phyloP scores from a whole-genome alignment of 1,140 invertebrate species.

The Saxidomus purpurata region DNA sequence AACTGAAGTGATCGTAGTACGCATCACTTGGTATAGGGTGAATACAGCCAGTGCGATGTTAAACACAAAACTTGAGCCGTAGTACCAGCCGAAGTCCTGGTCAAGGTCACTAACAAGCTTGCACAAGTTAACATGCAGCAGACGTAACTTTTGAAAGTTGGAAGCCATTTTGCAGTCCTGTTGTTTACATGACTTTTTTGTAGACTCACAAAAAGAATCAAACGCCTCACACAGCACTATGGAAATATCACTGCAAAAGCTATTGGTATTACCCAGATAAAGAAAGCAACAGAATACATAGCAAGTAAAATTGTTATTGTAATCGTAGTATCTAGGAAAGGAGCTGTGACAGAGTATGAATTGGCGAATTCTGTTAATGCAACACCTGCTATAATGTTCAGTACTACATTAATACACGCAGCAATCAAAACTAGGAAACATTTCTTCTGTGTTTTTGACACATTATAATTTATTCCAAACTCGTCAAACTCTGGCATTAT shows the following conservation, averaged over 20 bases:
- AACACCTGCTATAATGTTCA: background rate
- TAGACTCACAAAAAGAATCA: background rate
- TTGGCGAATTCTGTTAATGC: no score
- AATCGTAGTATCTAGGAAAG: background rate
- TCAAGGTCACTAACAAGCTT: slow-evolving; percentile 48
- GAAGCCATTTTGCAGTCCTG: background rate
- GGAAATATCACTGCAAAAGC: background rate
- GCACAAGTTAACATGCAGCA: slow-evolving; percentile 46
- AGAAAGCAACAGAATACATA: background rate
- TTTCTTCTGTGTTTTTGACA: background rate
- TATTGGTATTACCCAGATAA: background rate
- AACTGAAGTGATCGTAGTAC: background rate
- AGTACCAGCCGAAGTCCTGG: slow-evolving; percentile 31
- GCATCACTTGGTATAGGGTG: slow-evolving; percentile 36
- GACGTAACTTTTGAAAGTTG: slow-evolving; percentile 33
- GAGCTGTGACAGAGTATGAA: no score
- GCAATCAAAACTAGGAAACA: background rate
- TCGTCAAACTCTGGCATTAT: slow-evolving; percentile 7
- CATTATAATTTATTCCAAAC: background rate
- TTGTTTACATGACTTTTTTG: background rate
- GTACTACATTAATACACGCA: background rate
- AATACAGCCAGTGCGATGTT: background rate
- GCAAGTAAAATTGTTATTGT: background rate
- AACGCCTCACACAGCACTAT: background rate
- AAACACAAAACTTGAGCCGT: background rate